Percentiles rank a stretch among this genome's conserved stretches.
Conservation (phyloP, 2,888 invertebrate species). For the Hololepta plana region DNA sequence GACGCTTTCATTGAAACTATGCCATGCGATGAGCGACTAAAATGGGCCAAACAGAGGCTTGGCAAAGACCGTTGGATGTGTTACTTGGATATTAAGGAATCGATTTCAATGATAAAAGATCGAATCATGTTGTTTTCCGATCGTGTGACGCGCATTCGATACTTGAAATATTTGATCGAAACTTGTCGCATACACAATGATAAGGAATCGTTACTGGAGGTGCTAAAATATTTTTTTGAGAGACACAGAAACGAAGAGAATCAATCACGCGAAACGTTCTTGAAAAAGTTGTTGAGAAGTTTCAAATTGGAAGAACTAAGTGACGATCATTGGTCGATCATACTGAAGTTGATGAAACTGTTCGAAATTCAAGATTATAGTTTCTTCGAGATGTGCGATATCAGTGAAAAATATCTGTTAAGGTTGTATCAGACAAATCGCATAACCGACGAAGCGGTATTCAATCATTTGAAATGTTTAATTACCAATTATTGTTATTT, state of each 20-base stretch:
- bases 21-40: too few relatives aligned
- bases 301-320: constrained; percentile 14
- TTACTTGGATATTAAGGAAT: too few relatives aligned
- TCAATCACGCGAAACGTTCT: constrained; percentile 9
- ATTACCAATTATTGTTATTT: too few relatives aligned
- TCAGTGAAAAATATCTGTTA: too few relatives aligned
- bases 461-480: too few relatives aligned
- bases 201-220: constrained; percentile 13
- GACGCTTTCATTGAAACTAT: too few relatives aligned
- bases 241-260: constrained; percentile 20
- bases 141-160: constrained; percentile 7
- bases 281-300: constrained; percentile 8
- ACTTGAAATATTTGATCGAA: constrained; percentile 16
- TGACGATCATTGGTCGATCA: constrained; percentile 15
- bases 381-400: too few relatives aligned
- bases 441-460: too few relatives aligned
- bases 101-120: constrained; percentile 5
- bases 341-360: constrained; percentile 14
- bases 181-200: constrained; percentile 20
- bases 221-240: constrained; percentile 14
- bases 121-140: constrained; percentile 7
- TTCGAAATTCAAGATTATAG: constrained; percentile 7
- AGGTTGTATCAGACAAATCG: too few relatives aligned
- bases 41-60: too few relatives aligned
- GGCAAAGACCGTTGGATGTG: too few relatives aligned